Evolutionary conservation across 1,140 invertebrate genomes (phyloP), one percentile per base, ranked within the genome.

Genomic region (Helicoverpa zea): DNA sequence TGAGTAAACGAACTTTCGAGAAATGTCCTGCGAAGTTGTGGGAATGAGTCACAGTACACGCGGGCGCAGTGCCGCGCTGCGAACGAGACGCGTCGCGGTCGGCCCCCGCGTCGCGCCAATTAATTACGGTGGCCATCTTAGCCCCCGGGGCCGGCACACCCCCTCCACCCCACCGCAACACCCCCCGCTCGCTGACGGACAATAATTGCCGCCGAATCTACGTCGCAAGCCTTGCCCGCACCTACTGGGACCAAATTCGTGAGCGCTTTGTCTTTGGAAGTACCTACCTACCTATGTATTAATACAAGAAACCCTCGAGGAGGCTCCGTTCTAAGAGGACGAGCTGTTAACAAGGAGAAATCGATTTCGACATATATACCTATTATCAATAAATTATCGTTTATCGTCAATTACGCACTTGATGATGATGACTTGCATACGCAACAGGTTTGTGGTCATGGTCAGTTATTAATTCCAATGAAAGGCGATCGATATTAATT

Each of bases 81-180:
- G 90, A 93, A 91, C 84, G 90, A 92, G 92, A 92, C 92, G 90
- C 89, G 91, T 86, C 92, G 90, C 90, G 90, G 91, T 92, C 89
- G 92, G 92, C 91, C 92, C 93, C 93, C 92, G 94, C 93, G 90
- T 94, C 93, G 92, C 89, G 90, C 92, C 94, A 95, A 95, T 94
- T 95, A 95, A 94, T 94, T 94, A 94, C 91, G 92, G 92, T 94
- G 92, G 92, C 91, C 90, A 93, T 94, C 92, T 94, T 93, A 92
- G 84, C 92, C 85, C 88, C 87, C 82, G 58, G 76, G 76, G 76
- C 76, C 76, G 63, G 63, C 49, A 54, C 51, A 49, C 54, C 81
- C 86, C 76, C 82, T 76, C 72, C 76, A 63, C 83, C 68, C 61
- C 82, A 54, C 74, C 66, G 72, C 70, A 77, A 84, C 81, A 76